phyloP scores from a whole-genome alignment of 2,888 invertebrate species.

The Peribatodes rhomboidaria region DNA sequence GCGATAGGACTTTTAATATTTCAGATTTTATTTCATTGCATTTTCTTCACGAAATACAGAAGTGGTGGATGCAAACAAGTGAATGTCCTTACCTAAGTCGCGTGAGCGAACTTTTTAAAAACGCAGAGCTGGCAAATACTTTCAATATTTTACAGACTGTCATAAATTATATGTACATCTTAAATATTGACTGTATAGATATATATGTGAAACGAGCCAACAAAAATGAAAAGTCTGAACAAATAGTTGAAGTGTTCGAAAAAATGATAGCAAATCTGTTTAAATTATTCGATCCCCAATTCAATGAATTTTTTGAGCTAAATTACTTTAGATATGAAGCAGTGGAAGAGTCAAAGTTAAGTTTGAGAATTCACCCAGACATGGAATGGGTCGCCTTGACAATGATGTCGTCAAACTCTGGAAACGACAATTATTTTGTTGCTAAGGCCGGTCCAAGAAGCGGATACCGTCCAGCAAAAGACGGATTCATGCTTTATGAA shows the following conservation, averaged over 20 bases:
- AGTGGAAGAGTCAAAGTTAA: neutral
- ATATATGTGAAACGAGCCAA: neutral
- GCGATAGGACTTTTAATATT: slow-evolving; percentile 46
- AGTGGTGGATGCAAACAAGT: slow-evolving; percentile 59
- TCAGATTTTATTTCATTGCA: slow-evolving; percentile 58
- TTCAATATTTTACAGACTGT: slow-evolving; percentile 56
- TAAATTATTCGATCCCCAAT: neutral
- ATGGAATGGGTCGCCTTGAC: neutral
- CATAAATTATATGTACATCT: slow-evolving; percentile 52
- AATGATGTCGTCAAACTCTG: neutral
- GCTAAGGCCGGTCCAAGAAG: neutral
- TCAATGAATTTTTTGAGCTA: neutral
- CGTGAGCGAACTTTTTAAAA: slow-evolving; percentile 51
- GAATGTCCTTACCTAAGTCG: slow-evolving; percentile 53
- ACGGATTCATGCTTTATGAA: neutral
- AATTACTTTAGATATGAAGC: neutral
- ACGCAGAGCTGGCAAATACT: slow-evolving; percentile 56
- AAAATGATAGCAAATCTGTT: neutral
- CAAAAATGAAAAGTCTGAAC: neutral
- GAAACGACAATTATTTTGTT: neutral
- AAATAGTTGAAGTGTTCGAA: neutral
- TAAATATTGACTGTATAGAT: neutral
- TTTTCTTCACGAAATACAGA: slow-evolving; percentile 60
- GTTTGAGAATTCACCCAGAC: neutral
- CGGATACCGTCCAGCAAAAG: neutral